Base-by-base conservation (phyloP, 2,797 vertebrate species). In the Coranthus polyacanthus region DNA sequence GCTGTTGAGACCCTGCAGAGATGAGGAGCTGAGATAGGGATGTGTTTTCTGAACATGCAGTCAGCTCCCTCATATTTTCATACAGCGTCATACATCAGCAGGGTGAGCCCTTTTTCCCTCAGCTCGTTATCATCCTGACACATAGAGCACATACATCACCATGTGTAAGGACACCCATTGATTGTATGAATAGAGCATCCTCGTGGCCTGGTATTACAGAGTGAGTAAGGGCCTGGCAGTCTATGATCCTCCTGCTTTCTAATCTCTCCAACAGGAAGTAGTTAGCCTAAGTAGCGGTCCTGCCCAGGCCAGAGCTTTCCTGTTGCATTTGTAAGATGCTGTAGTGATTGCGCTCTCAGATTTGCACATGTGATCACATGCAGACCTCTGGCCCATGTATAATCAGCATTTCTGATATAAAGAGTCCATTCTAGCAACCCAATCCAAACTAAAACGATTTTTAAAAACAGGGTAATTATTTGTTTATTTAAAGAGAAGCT, bases 241-340 rank as follows among this genome's bases (percentile, higher is more conserved):
- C 61, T 62, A 46, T 70, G 78, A 91, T 90, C 67, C 63, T 86
- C 63, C 68, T 66, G 36, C 51, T 66, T 60, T 91, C 82, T 92
- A 93, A 95, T 94, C 94, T 93, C 59, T 83, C 72, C 85, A 82
- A 88, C 91, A 95, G 96, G 96, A 97, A 96, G 94, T 95, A 93
- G 92, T 95, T 95, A 93, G 86, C 68, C 85, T 93, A 93, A 94
- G 92, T 93, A 92, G 92, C 68, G 91, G 93, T 92, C 94, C 93
- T 89, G 89, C 94, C 94, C 94, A 91, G 87, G 86, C 92, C 90
- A 93, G 91, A 84, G 88, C 93, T 93, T 96, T 97, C 95, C 95
- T 95, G 94, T 94, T 91, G 60, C 78, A 68, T 74, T 47, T 45
- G 74, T 77, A 71, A 90, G 85, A 93, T 93, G 87, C 77, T 78